Conservation (phyloP, 2,888 invertebrate species). For the Neoaliturus tenellus region DNA sequence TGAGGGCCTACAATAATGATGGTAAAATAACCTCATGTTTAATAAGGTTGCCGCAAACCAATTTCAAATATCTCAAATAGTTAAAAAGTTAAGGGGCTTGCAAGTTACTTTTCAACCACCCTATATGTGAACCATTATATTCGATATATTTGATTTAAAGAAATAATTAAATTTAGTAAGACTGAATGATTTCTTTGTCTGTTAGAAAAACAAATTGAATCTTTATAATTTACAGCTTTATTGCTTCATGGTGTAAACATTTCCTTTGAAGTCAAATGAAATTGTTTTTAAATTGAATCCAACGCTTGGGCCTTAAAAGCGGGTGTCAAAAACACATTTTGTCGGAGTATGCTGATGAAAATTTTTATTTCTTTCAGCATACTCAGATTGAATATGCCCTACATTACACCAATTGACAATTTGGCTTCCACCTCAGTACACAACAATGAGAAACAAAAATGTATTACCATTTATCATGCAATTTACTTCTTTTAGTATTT, state of each 20-base stretch:
- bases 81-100: no score
- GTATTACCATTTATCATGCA: no score
- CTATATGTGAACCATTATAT: no score
- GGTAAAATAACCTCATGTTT: no score
- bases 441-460: no score
- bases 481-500: no score
- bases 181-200: background rate
- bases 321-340: conserved; percentile 33
- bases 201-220: conserved; percentile 9
- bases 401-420: background rate
- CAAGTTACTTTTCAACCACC: no score
- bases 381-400: background rate
- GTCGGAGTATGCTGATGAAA: conserved; percentile 3
- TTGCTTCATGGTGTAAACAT: conserved; percentile 35
- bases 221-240: conserved; percentile 22
- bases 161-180: background rate
- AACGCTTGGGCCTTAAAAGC: conserved; percentile 20
- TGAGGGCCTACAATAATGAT: no score
- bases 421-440: background rate
- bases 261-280: conserved; percentile 30
- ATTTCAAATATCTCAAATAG: no score
- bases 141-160: background rate
- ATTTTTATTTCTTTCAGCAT: background rate
- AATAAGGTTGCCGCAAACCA: no score
- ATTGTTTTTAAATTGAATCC: conserved; percentile 35